Conservation (phyloP, 2,113 vertebrate species). For the Pelusios castaneus region DNA sequence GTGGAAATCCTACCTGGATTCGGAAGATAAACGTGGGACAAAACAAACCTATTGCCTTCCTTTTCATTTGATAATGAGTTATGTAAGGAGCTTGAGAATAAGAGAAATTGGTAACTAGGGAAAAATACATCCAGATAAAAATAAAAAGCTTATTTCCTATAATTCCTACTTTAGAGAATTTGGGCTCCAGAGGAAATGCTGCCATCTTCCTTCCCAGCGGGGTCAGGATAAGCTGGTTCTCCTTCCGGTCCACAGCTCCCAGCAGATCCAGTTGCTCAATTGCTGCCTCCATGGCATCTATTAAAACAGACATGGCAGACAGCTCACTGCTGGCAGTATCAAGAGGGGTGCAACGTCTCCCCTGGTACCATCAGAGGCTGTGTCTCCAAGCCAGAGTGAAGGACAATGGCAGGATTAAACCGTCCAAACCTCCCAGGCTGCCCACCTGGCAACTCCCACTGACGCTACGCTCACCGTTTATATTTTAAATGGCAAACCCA, state of each 20-base stretch:
- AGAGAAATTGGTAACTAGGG: neutral
- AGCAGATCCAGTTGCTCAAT: conserved; percentile 90
- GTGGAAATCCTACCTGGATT: neutral
- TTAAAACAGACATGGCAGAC: conserved; percentile 20
- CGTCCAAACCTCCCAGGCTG: neutral
- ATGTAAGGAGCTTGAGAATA: neutral
- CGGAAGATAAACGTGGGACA: neutral
- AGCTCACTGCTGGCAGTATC: neutral
- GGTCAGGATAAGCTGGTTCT: conserved; percentile 85
- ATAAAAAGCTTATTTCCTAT: neutral
- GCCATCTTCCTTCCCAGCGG: conserved; percentile 94
- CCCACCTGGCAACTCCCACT: neutral
- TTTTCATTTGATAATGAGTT: neutral
- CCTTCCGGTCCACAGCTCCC: conserved; percentile 88
- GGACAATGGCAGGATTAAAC: neutral
- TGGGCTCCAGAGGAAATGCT: conserved; percentile 93
- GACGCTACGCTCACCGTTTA: neutral
- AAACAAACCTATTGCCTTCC: neutral
- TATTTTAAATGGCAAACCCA: neutral
- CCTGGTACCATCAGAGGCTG: neutral
- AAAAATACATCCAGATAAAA: rapidly evolving
- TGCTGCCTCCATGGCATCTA: conserved; percentile 89
- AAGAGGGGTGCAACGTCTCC: neutral
- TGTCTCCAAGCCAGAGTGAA: neutral
- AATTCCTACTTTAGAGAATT: conserved; percentile 90